Conservation (phyloP, 1,140 invertebrate genomes). For the Helicorthomorpha holstii region DNA sequence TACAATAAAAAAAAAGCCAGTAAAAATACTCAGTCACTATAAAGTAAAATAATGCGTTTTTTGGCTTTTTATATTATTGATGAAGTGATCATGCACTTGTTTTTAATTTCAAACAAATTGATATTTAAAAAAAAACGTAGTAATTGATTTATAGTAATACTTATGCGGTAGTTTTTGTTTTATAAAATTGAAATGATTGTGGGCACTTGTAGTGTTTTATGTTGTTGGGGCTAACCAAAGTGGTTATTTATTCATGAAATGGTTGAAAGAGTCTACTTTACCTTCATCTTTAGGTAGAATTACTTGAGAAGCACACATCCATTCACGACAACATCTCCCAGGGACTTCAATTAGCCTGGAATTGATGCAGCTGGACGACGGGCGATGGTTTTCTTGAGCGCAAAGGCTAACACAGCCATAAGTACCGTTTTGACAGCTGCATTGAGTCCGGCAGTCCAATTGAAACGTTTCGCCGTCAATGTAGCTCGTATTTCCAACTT, state of each 20-base stretch:
- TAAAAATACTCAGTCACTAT: no score
- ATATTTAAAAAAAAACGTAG: no score
- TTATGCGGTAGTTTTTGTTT: no score
- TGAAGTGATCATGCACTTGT: no score
- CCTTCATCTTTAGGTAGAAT: conserved; percentile 1
- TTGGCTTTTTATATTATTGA: no score
- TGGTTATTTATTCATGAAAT: conserved; percentile 8
- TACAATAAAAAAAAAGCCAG: no score
- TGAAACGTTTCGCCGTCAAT: conserved; percentile 44
- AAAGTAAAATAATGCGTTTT: no score
- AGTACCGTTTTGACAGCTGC: conserved; percentile 49
- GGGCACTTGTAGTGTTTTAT: no score
- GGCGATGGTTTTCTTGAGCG: conserved; percentile 46
- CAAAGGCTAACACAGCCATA: conserved; percentile 53
- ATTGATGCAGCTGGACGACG: conserved; percentile 37
- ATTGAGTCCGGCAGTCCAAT: conserved; percentile 45
- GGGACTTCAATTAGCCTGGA: conserved; percentile 45
- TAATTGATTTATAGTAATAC: no score
- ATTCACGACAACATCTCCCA: conserved; percentile 50
- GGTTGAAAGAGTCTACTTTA: not conserved
- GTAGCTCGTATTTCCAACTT: conserved; percentile 40
- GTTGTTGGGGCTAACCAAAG: no score
- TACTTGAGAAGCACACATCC: conserved; percentile 36
- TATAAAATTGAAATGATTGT: no score
- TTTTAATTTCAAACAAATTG: no score